These are phyloP conservation scores for Chrysodeixis includens DNA, from an alignment of 2,888 invertebrate genomes.

Conservation along the genomic window DNA sequence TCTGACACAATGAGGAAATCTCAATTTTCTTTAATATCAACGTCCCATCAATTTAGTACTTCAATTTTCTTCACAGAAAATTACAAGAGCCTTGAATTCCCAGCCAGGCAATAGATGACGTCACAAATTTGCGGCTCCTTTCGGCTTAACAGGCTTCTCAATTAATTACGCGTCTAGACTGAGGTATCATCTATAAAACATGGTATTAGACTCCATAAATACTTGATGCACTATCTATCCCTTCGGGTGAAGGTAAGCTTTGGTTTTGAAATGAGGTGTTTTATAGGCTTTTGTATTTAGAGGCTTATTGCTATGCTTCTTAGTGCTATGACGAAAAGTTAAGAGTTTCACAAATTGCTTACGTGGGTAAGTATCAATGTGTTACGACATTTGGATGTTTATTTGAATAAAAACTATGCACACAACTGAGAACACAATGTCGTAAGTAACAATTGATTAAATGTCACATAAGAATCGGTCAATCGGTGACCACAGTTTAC, in stretches of 20 bases:
- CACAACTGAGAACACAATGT: too few relatives aligned
- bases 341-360: too few relatives aligned
- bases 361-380: too few relatives aligned
- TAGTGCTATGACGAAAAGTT: too few relatives aligned
- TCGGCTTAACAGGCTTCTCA: background rate
- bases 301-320: too few relatives aligned
- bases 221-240: background rate
- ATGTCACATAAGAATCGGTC: too few relatives aligned
- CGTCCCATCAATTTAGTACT: background rate
- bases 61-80: background rate
- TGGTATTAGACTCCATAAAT: background rate
- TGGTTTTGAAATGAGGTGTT: background rate
- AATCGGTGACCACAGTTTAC: too few relatives aligned
- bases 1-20: background rate
- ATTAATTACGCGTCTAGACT: slow-evolving; percentile 5
- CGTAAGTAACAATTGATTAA: too few relatives aligned
- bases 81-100: background rate
- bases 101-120: background rate
- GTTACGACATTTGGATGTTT: too few relatives aligned
- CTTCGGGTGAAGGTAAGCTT: background rate
- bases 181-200: background rate
- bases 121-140: background rate
- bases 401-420: too few relatives aligned
- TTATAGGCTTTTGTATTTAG: too few relatives aligned
- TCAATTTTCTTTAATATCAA: background rate